Conservation (phyloP, 1,140 invertebrate genomes). For the Adoxophyes honmai region DNA sequence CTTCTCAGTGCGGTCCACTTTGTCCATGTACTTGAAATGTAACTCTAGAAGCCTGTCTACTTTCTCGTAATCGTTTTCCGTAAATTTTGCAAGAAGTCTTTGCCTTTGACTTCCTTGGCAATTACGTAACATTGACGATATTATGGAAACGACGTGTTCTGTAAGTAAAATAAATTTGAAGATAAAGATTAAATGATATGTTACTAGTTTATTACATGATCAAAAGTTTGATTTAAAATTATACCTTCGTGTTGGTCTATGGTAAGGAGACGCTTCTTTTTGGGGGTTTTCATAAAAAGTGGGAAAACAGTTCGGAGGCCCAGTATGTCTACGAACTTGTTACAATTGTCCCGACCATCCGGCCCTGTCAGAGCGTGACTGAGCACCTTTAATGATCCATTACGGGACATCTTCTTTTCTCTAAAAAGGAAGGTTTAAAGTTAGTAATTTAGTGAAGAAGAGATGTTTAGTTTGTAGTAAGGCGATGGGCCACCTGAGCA, state of each 20-base stretch:
- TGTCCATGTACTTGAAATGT: conserved; percentile 98
- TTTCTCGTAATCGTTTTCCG: conserved; percentile 99
- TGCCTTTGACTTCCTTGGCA: conserved; percentile 93
- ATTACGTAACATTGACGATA: conserved; percentile 94
- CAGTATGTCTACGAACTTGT: conserved; percentile 99
- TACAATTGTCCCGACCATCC: conserved; percentile 96
- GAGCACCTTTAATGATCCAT: conserved; percentile 97
- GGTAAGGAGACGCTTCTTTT: conserved; percentile 90
- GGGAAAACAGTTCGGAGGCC: conserved; percentile 98
- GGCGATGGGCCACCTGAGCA: conserved; percentile 88
- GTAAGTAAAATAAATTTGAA: conserved; percentile 25
- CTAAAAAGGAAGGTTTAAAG: conserved; percentile 65
- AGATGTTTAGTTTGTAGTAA: no score
- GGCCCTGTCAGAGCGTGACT: conserved; percentile 96
- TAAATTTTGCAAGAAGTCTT: conserved; percentile 96
- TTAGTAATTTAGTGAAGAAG: no score
- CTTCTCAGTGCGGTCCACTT: conserved; percentile 92
- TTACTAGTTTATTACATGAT: no score
- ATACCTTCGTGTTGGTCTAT: conserved; percentile 95
- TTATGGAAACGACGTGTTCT: conserved; percentile 97
- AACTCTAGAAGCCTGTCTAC: conserved; percentile 97
- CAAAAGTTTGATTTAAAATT: conserved; percentile 17
- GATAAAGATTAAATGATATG: neutral
- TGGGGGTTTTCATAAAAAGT: conserved; percentile 99
- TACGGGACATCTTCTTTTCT: conserved; percentile 97